phyloP scores from a whole-genome alignment of 2,113 vertebrate genomes.

The Thalassarche chlororhynchos region DNA sequence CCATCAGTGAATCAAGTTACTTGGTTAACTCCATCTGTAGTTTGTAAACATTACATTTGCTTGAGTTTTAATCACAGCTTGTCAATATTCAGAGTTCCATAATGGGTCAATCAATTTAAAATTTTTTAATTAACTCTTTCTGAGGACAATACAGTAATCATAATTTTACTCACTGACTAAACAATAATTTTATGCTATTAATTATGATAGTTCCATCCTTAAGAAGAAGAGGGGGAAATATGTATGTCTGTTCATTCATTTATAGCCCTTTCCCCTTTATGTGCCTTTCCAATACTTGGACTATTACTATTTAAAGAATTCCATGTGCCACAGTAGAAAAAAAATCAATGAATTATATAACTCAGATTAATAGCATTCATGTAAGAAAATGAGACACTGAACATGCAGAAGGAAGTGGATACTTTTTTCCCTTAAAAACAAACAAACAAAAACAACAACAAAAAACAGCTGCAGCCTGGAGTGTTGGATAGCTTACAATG shows the following conservation, averaged over 20 bases:
- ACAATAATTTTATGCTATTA: background rate
- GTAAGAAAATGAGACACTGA: background rate
- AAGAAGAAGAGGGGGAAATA: background rate
- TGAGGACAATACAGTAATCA: background rate
- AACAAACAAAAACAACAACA: background rate
- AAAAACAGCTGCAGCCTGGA: background rate
- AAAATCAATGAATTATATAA: background rate
- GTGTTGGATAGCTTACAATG: background rate
- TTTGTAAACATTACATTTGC: background rate
- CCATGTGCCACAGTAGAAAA: background rate
- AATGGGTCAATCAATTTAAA: background rate
- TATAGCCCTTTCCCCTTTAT: background rate
- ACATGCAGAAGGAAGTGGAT: background rate
- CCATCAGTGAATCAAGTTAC: background rate
- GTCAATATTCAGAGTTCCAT: background rate
- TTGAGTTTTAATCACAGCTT: background rate
- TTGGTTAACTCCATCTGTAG: background rate
- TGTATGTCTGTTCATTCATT: background rate
- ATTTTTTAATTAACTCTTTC: background rate
- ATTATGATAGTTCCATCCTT: background rate
- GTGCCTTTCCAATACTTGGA: background rate
- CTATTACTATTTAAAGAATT: background rate
- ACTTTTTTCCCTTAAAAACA: background rate
- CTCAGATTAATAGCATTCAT: background rate
- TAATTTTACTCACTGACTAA: background rate